Base-by-base conservation (phyloP, 2,888 invertebrate species). In the Keiferia lycopersicella region DNA sequence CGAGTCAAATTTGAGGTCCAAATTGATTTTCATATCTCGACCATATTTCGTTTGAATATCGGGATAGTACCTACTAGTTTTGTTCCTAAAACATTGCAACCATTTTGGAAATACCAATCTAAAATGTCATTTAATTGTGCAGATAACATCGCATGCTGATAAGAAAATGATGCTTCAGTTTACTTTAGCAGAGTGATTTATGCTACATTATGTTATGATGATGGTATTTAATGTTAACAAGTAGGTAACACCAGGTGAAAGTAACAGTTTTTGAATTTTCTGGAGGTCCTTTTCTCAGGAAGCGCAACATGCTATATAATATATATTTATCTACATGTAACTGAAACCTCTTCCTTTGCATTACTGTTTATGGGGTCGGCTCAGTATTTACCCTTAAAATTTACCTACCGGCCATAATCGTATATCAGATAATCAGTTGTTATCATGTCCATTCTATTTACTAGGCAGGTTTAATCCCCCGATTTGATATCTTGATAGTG, bases 401-500 rank as follows among this genome's bases (percentile, higher is more conserved):
- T 3, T 50, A 50, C 20, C 20, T 20, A 50, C 20, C n/a, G n/a
- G n/a, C n/a, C 10, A 18, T 20, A n/a, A 26, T 30, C n/a, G 26
- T n/a, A 75, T 69, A 79, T 74, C 79, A 82, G 79, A 79, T 87
- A 88, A 89, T 87, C 87, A 81, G 75, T 73, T 74, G 82, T 86
- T 90, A 91, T 91, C 91, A 74, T 71, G 76, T 82, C 79, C 82
- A 87, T 86, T 86, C 82, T 87, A 85, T 88, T 87, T 87, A 85
- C 87, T 84, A 83, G 86, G 83, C 81, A 78, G 74, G 83, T 84
- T 82, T 90, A 90, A 91, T 90, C 89, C 90, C 69, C 79, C 78
- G 84, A 86, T 86, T 88, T 88, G 89, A 89, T 91, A 90, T 87
- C 88, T 84, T 84, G 90, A 91, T 91, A 91, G 87, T 77, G 61